Percentiles rank a stretch among this genome's conserved stretches.
These are phyloP conservation scores for Ptychochromis oligacanthus DNA, from an alignment of 2,113 vertebrate species.

Conservation along the genomic window DNA sequence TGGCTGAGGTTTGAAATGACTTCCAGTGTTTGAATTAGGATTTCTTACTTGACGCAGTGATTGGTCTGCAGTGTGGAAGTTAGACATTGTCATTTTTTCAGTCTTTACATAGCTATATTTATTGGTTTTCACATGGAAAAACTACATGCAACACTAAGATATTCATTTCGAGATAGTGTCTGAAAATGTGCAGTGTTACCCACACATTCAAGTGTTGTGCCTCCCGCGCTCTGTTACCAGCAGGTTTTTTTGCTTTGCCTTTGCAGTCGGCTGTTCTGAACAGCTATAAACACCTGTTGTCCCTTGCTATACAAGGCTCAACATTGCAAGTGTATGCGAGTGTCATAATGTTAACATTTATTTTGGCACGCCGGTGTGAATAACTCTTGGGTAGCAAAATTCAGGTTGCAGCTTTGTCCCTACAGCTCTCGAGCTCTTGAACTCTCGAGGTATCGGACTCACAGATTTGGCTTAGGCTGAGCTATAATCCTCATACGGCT, in stretches of 20 bases:
- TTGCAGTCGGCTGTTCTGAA: not conserved
- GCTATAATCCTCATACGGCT: not conserved
- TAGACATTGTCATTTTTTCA: accelerated
- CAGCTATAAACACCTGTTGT: not conserved
- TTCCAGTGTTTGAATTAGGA: not conserved
- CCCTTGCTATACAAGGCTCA: not conserved
- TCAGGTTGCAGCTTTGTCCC: not conserved
- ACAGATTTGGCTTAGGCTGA: not conserved
- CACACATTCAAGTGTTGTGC: not conserved
- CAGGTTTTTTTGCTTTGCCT: not conserved
- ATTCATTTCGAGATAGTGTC: not conserved
- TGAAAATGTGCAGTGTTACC: not conserved
- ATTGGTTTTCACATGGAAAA: no score
- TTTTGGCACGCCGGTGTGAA: not conserved
- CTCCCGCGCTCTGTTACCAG: not conserved
- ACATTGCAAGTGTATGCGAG: not conserved
- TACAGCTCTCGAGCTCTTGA: not conserved
- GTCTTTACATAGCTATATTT: not conserved
- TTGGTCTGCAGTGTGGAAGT: not conserved
- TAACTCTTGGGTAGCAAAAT: not conserved
- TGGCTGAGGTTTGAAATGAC: no score
- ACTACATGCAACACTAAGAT: accelerated
- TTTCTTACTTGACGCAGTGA: not conserved
- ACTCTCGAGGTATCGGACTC: not conserved
- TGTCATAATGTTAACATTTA: not conserved